Evolutionary conservation across 1,140 invertebrate species (phyloP), one percentile per base, ranked within the genome.

Genomic region (Physella acuta): DNA sequence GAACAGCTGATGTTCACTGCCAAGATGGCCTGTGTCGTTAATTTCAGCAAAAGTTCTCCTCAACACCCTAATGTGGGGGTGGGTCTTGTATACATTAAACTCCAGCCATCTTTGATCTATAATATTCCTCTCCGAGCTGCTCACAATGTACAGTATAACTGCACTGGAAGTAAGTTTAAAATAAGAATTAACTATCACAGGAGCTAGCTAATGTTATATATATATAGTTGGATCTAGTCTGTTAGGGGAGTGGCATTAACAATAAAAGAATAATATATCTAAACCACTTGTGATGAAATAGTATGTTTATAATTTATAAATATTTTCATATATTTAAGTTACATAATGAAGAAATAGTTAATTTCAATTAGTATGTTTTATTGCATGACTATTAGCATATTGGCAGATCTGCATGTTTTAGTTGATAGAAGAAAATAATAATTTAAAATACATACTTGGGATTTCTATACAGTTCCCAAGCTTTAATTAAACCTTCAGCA

Each of bases 381-480:
- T n/a, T n/a, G n/a, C n/a, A n/a, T n/a, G n/a, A n/a, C n/a, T n/a
- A n/a, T n/a, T n/a, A n/a, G n/a, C n/a, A n/a, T n/a, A n/a, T n/a
- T n/a, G n/a, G n/a, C n/a, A n/a, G n/a, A n/a, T n/a, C n/a, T n/a
- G n/a, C n/a, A n/a, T n/a, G n/a, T n/a, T n/a, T n/a, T n/a, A n/a
- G n/a, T n/a, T n/a, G n/a, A n/a, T n/a, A n/a, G n/a, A n/a, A n/a
- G n/a, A n/a, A n/a, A n/a, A n/a, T n/a, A n/a, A n/a, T n/a, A n/a
- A n/a, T n/a, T n/a, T n/a, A n/a, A n/a, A n/a, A n/a, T n/a, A n/a
- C 56, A 62, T 71, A 78, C 78, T 66, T 73, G 67, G 71, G 56
- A 14, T 76, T 78, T 5, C 66, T 68, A 71, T 79, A 80, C 0
- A 75, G 44, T 56, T 80, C 62, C 79, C 79, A 80, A 31, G 74